These are phyloP conservation scores for Rhincodon typus DNA, from an alignment of 2,797 vertebrate species.

Conservation along the genomic window DNA sequence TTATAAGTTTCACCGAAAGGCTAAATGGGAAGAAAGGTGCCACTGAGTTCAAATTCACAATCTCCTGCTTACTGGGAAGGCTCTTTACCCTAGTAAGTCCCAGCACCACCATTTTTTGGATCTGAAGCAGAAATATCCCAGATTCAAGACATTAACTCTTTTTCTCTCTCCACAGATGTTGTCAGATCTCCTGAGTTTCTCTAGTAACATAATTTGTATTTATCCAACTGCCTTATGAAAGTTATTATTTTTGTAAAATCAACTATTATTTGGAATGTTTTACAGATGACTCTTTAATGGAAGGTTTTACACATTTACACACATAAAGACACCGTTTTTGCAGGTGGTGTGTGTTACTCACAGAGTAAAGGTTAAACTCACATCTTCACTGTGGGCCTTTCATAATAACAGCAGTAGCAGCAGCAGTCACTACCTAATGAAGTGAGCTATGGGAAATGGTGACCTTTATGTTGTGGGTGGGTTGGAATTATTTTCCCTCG, in stretches of 20 bases:
- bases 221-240: conserved; percentile 16
- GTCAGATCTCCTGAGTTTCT: too few species aligned
- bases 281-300: neutral
- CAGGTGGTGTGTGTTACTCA: conserved; percentile 17
- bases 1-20: too few species aligned
- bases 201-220: neutral
- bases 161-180: too few species aligned
- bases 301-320: neutral
- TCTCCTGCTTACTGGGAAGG: too few species aligned
- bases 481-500: conserved; percentile 20
- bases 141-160: too few species aligned
- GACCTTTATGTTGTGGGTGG: conserved; percentile 33
- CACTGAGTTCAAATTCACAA: too few species aligned
- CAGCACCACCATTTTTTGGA: too few species aligned
- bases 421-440: conserved; percentile 34
- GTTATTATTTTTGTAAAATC: neutral
- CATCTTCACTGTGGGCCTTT: conserved; percentile 20
- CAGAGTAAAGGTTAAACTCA: conserved; percentile 35
- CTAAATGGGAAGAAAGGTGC: too few species aligned
- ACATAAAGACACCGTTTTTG: neutral
- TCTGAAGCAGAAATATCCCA: too few species aligned
- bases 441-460: conserved; percentile 32
- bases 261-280: neutral
- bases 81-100: too few species aligned
- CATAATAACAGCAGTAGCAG: conserved; percentile 27